Percentiles rank a stretch among this genome's conserved stretches.
Conservation (phyloP, 1,140 invertebrate genomes). For the Zelostemma sp. region DNA sequence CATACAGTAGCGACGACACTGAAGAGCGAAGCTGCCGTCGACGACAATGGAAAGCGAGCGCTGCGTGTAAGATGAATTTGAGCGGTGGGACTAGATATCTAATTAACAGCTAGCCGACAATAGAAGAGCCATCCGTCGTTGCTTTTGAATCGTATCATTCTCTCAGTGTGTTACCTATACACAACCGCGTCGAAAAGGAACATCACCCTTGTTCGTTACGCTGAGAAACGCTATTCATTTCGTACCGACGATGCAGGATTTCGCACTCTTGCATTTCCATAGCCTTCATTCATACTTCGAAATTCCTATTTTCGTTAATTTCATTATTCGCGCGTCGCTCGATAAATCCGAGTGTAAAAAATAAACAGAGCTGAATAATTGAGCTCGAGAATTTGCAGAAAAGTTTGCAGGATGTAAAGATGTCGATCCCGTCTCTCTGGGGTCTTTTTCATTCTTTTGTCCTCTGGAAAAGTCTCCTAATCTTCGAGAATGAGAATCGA, state of each 20-base stretch:
- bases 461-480: constrained; percentile 33
- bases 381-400: constrained; percentile 35
- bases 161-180: constrained; percentile 44
- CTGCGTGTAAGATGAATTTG: constrained; percentile 46
- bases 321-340: no score
- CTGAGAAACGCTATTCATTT: constrained; percentile 42
- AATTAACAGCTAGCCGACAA: constrained; percentile 68
- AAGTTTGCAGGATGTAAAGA: constrained; percentile 47
- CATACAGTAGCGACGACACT: constrained; percentile 27
- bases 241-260: constrained; percentile 39
- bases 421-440: constrained; percentile 26
- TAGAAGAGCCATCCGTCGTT: constrained; percentile 64
- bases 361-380: constrained; percentile 41
- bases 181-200: constrained; percentile 43
- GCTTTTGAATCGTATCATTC: constrained; percentile 62
- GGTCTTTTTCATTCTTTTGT: constrained; percentile 22
- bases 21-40: constrained; percentile 32
- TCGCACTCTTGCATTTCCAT: constrained; percentile 31
- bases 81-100: constrained; percentile 65
- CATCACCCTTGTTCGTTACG: constrained; percentile 28
- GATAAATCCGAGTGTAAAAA: constrained; percentile 49
- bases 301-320: constrained; percentile 10
- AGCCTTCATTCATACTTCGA: constrained; percentile 28
- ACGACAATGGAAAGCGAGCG: constrained; percentile 39
- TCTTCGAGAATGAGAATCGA: constrained; percentile 22